Base-by-base conservation (phyloP, 2,888 invertebrate species). In the Polydrusus cervinus region DNA sequence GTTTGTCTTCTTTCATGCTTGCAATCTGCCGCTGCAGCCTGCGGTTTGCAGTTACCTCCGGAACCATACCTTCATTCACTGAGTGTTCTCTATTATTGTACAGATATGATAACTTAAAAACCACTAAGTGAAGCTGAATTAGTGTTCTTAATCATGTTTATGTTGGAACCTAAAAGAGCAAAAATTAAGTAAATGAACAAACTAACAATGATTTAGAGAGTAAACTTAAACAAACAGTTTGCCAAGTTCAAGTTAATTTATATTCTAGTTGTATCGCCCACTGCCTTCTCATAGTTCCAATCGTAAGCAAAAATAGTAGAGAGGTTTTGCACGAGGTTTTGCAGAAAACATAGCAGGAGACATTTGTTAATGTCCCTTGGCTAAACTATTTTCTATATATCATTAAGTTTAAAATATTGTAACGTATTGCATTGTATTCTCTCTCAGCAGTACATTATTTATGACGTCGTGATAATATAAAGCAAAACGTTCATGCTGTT, bases 381-480 rank as follows among this genome's bases (percentile, higher is more conserved):
- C 69, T 70, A 74, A 74, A 70, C 74, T 70, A 70, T 70, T 74
- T 70, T 60, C 70, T 70, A 74, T 74, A 74, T 74, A 74, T 74
- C 74, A 74, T 74, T 74, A 65, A 49, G 51, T 65, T 65, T 34
- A 49, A 47, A 65, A 51, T 65, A 65, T 65, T 65, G 65, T 65
- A 65, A 65, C 51, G 38, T 65, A 65, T 49, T 49, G 65, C 69
- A 25, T 74, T 68, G 67, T 67, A 53, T 62, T 67, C 38, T 57
- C 65, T 64, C 69, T 60, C 74, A 74, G 70, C 70, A 65, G 65
- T 60, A 49, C 25, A 74, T 70, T 66, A 74, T 74, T 69, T 69
- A 74, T 74, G 11, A 65, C 65, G 38, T 65, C 65, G 69, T 74
- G 74, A 74, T 70, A 61, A 14, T 57, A 73, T 62, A 68, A 73